Evolutionary conservation across 1,140 invertebrate species (phyloP), one percentile per base, ranked within the genome.

Genomic region (Brachionus sp.): DNA sequence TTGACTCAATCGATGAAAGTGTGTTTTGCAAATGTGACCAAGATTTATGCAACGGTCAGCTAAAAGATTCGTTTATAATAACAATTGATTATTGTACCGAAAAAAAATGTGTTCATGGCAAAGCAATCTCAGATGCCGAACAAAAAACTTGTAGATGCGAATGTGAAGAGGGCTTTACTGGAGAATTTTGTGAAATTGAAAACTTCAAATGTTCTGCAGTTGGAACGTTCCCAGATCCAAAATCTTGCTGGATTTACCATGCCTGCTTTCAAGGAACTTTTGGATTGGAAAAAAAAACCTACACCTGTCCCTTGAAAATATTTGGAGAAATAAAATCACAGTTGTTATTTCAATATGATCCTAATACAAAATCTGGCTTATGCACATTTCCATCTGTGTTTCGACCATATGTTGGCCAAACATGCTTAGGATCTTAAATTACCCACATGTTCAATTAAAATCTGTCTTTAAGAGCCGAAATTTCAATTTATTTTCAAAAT

Each of bases 11-110:
- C 23, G 57, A 46, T 37, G 57, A 62, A 37, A 44, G 16, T 42
- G 13, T 80, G 9, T 80, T 33, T 39, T 80, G 77, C 39, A 39
- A 37, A 62, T 80, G 77, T 25, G 70, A 86, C 73, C 95, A 97
- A 87, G 98, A 97, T 87, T 96, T 96, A 86, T 95, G 94, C 0
- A 94, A 93, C 85, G 95, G 96, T 0, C 98, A 97, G 87, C 89
- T 92, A 83, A 95, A 97, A 87, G 93, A 93, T 35, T 96, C 95
- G 0, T 93, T 92, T 0, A 7, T 42, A 23, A 44, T 19, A 25
- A 16, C 23, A 4, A 23, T 35, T 75, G 39, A 75, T 75, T 75
- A 75, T 75, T 75, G 70, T 13, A 13, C 23, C 2, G 42, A 35
- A 13, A 46, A 25, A 6, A 46, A 29, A 25, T 75, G 70, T 46